These are phyloP conservation scores for Parasteatoda tepidariorum DNA, from an alignment of 1,140 invertebrate species.

Conservation along the genomic window DNA sequence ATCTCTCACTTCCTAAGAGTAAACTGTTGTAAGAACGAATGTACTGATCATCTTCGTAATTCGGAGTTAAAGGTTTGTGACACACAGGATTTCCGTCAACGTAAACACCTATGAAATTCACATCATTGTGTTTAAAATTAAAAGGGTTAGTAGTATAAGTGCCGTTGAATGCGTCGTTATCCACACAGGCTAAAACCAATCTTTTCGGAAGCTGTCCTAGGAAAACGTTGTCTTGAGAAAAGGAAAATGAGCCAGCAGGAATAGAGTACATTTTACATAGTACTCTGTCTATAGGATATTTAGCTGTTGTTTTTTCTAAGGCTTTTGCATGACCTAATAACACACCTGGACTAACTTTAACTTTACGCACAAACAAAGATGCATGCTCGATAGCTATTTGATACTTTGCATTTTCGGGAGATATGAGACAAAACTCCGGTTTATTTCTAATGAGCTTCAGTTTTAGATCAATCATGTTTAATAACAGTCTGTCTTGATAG, in stretches of 20 bases:
- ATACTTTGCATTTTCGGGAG: not conserved
- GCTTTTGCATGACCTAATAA: slow-evolving; percentile 19
- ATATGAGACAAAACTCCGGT: slow-evolving; percentile 17
- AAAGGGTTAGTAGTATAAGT: not conserved
- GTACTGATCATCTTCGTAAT: slow-evolving; percentile 10
- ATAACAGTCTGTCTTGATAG: not conserved
- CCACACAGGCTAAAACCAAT: slow-evolving; percentile 1
- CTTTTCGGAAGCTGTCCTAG: not conserved
- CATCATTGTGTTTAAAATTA: not conserved
- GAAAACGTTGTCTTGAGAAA: slow-evolving; percentile 34
- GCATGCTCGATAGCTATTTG: not conserved
- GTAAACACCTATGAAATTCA: not conserved
- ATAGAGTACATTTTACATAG: slow-evolving; percentile 15
- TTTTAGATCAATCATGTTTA: slow-evolving; percentile 30
- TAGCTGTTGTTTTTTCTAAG: slow-evolving; percentile 16
- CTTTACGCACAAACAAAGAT: not conserved
- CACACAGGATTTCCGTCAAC: not conserved
- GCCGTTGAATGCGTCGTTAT: not conserved
- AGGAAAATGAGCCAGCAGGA: slow-evolving; percentile 1
- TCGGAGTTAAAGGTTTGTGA: not conserved
- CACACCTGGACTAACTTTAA: not conserved
- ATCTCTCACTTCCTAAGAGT: not conserved
- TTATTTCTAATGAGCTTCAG: slow-evolving; percentile 24
- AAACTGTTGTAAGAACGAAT: not conserved
- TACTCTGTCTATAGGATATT: slow-evolving; percentile 11